Evolutionary conservation across 1,140 invertebrate genomes (phyloP).

Genomic region (Sinonovacula constricta): DNA sequence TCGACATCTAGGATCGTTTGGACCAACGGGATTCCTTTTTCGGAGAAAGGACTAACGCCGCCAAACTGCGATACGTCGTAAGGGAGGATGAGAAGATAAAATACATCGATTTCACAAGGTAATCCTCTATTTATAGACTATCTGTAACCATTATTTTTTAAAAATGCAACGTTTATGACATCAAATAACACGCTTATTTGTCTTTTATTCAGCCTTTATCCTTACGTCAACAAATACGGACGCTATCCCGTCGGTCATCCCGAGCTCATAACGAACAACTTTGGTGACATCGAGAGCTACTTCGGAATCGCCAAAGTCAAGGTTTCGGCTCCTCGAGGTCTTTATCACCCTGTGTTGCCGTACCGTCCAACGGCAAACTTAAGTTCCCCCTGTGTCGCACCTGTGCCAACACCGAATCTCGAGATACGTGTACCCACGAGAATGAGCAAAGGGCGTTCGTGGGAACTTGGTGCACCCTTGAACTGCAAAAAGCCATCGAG

Average conservation of each 20-base stretch:
- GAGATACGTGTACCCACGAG: neutral
- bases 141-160: neutral
- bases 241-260: too few relatives aligned
- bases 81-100: neutral
- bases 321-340: slow-evolving; percentile 10
- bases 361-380: slow-evolving; percentile 19
- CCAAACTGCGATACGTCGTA: neutral
- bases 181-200: neutral
- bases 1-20: slow-evolving; percentile 4
- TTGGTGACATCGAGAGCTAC: slow-evolving; percentile 39
- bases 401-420: slow-evolving; percentile 19
- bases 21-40: slow-evolving; percentile 11
- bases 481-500: slow-evolving; percentile 71
- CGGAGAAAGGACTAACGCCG: slow-evolving; percentile 18
- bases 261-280: slow-evolving; percentile 56
- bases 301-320: slow-evolving; percentile 56
- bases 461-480: slow-evolving; percentile 75
- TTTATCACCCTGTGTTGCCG: slow-evolving; percentile 36
- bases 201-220: slow-evolving; percentile 73
- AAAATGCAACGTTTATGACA: neutral
- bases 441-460: slow-evolving; percentile 62
- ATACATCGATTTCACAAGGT: slow-evolving; percentile 11
- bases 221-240: neutral
- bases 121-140: neutral
- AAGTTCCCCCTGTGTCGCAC: slow-evolving; percentile 17